Conservation (phyloP, 1,140 invertebrate species). For the Pseudomyrmex pallidus region DNA sequence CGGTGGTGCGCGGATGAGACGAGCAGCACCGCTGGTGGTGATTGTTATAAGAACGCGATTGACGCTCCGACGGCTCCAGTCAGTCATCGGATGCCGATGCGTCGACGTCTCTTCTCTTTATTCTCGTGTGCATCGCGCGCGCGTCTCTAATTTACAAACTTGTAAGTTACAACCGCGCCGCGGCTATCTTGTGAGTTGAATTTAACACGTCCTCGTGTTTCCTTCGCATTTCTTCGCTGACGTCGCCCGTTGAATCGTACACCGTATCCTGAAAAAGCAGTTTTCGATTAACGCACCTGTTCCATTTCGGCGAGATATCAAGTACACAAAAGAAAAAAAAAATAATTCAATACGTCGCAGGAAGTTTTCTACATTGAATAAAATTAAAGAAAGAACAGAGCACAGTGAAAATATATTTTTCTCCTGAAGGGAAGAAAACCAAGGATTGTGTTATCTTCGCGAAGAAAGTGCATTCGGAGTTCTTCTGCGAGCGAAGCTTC, state of each 20-base stretch:
- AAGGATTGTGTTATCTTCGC: too few relatives aligned
- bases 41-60: constrained; percentile 57
- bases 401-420: too few relatives aligned
- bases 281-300: background rate
- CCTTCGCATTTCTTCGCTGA: background rate
- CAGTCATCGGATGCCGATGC: constrained; percentile 25
- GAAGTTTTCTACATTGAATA: too few relatives aligned
- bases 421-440: too few relatives aligned
- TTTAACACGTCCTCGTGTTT: background rate
- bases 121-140: too few relatives aligned
- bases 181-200: constrained; percentile 4
- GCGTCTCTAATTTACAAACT: too few relatives aligned
- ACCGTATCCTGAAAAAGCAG: background rate
- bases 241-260: constrained; percentile 1
- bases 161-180: background rate
- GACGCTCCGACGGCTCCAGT: constrained; percentile 52
- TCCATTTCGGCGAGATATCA: background rate
- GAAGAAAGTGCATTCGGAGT: too few relatives aligned
- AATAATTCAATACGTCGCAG: too few relatives aligned
- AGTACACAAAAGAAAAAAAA: too few relatives aligned
- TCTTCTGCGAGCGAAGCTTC: too few relatives aligned
- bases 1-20: background rate
- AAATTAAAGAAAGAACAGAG: too few relatives aligned
- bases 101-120: constrained; percentile 13
- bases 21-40: constrained; percentile 7